Evolutionary conservation across 2,797 vertebrate genomes (phyloP).

Genomic region (Hydrocynus forskahlii): DNA sequence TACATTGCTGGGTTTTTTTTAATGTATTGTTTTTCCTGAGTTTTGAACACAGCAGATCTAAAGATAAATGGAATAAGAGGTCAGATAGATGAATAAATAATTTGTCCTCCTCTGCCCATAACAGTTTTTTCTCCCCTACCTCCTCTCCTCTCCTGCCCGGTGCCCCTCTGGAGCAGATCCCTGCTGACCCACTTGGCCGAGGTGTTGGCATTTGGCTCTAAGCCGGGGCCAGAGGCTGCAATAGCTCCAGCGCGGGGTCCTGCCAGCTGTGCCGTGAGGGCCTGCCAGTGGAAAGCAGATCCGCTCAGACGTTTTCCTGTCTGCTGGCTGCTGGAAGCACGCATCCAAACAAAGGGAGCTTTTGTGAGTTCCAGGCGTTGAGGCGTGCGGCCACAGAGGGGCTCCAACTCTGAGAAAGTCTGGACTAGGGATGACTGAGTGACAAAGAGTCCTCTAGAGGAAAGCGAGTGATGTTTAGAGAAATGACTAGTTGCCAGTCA

Average conservation of each 20-base stretch:
- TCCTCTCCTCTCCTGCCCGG: constrained; percentile 44
- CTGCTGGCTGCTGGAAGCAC: constrained; percentile 58
- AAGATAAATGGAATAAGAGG: not conserved
- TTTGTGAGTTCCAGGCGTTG: constrained; percentile 66
- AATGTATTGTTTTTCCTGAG: too few relatives aligned
- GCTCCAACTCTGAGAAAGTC: constrained; percentile 11
- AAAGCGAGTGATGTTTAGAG: constrained; percentile 26
- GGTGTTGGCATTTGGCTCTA: constrained; percentile 60
- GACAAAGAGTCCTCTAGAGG: constrained; percentile 15
- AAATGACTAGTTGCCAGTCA: constrained; percentile 3
- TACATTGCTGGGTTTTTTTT: not conserved
- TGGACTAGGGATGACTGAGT: constrained; percentile 18
- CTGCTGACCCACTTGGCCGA: constrained; percentile 74
- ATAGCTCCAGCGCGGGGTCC: constrained; percentile 56
- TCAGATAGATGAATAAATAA: constrained; percentile 7
- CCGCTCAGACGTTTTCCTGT: constrained; percentile 69
- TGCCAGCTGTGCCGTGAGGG: constrained; percentile 59
- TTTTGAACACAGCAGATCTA: too few relatives aligned
- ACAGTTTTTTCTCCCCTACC: constrained; percentile 1
- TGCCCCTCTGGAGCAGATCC: constrained; percentile 51
- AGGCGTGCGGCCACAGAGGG: constrained; percentile 49
- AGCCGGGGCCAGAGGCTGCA: constrained; percentile 56
- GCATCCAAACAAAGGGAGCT: constrained; percentile 70
- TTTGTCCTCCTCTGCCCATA: constrained; percentile 19
- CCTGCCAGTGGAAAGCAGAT: constrained; percentile 60